Conservation (phyloP, 2,113 vertebrate species). For the Procavia capensis region DNA sequence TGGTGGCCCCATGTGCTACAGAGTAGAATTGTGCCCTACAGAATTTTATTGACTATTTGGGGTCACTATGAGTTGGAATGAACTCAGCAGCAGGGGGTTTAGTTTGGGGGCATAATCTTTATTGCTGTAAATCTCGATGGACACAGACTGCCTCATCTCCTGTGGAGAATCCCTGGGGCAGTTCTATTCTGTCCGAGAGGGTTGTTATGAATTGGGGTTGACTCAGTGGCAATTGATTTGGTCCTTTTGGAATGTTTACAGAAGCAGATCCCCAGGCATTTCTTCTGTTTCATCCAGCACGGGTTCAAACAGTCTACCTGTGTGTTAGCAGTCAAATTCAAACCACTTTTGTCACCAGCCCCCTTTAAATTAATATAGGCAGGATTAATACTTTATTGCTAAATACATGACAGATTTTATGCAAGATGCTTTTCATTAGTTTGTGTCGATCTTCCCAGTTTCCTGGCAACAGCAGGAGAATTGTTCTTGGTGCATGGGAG, state of each 20-base stretch:
- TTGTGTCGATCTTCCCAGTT: not conserved
- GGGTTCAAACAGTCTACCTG: not conserved
- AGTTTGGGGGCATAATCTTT: too few relatives aligned
- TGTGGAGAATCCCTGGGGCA: not conserved
- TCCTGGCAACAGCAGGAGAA: not conserved
- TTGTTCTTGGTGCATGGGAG: not conserved
- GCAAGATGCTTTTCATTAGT: not conserved
- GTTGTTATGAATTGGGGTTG: not conserved
- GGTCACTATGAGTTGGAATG: too few relatives aligned
- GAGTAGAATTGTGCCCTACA: not conserved
- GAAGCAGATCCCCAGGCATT: not conserved
- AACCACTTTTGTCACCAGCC: not conserved
- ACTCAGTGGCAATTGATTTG: not conserved
- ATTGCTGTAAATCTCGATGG: not conserved
- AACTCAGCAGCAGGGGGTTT: too few relatives aligned
- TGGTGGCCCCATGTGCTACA: not conserved
- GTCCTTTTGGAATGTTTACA: not conserved
- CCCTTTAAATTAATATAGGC: not conserved
- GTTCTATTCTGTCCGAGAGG: not conserved
- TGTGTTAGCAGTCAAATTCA: not conserved
- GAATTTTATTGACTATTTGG: not conserved
- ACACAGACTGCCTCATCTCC: not conserved
- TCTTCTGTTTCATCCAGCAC: too few relatives aligned
- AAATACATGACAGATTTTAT: not conserved
- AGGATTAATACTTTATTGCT: not conserved